Conservation (phyloP, 2,113 vertebrate genomes). For the Phrynosoma blainvillii region DNA sequence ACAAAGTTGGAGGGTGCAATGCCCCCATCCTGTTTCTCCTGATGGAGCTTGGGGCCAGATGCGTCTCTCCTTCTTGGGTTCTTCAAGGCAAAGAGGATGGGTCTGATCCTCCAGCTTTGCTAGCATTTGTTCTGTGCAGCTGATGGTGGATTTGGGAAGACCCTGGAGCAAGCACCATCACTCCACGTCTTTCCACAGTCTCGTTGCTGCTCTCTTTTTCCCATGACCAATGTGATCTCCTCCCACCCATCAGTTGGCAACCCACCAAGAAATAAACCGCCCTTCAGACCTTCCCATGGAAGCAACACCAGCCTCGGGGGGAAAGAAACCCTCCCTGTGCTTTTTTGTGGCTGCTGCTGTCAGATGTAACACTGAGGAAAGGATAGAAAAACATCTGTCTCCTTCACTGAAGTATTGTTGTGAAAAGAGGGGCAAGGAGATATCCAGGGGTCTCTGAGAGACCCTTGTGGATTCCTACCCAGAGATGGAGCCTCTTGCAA, state of each 20-base stretch:
- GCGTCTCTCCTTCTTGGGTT: no score
- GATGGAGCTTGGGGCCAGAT: no score
- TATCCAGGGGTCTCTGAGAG: no score
- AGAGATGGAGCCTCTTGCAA: no score
- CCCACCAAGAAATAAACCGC: not conserved
- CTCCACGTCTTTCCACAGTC: conserved; percentile 36
- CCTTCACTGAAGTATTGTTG: conserved; percentile 35
- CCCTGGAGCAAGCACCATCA: conserved; percentile 1
- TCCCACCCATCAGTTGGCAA: not conserved
- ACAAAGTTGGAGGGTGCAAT: not conserved
- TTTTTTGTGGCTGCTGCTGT: not conserved
- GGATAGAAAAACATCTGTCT: no score
- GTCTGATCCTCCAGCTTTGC: no score
- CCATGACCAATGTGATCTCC: conserved; percentile 33
- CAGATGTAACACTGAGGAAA: conserved; percentile 44
- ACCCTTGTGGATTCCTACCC: no score
- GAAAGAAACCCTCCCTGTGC: not conserved
- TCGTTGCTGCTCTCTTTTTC: conserved; percentile 46
- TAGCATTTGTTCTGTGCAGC: no score
- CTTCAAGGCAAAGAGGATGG: no score
- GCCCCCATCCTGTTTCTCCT: not conserved
- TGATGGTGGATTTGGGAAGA: no score
- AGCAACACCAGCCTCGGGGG: not conserved
- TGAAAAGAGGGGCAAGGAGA: not conserved
- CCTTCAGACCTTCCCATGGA: conserved; percentile 20